A percentile compares a stretch with the other conserved stretches of the same genome.
Evolutionary conservation across 2,888 invertebrate species (phyloP).

Genomic region (Coelinius sp.): DNA sequence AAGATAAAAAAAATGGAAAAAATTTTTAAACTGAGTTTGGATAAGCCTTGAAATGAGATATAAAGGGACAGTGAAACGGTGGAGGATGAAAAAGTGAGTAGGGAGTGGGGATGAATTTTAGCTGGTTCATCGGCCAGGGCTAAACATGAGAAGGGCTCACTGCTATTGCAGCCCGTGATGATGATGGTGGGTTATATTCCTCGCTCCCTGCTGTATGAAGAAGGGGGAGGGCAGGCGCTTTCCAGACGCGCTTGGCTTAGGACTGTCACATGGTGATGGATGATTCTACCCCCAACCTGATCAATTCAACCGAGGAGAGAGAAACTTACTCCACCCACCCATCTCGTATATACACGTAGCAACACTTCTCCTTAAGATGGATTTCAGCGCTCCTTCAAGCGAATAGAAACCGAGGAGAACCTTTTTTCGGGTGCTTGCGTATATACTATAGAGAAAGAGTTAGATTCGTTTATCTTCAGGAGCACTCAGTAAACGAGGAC

Average conservation of each 20-base stretch:
- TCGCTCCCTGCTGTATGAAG: constrained; percentile 34
- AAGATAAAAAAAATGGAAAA: background rate
- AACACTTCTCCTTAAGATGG: constrained; percentile 14
- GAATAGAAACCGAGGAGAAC: background rate
- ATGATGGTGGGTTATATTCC: constrained; percentile 24
- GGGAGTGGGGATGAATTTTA: background rate
- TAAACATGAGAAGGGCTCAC: constrained; percentile 32
- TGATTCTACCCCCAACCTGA: constrained; percentile 67
- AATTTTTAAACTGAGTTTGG: constrained; percentile 19
- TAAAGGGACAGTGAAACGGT: background rate
- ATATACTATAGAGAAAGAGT: constrained; percentile 9
- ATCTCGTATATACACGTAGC: constrained; percentile 17
- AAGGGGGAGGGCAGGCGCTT: constrained; percentile 57
- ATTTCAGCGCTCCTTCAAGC: constrained; percentile 4
- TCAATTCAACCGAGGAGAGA: constrained; percentile 50
- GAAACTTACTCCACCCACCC: constrained; percentile 8
- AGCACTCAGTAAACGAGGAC: constrained; percentile 54
- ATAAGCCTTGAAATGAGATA: constrained; percentile 15
- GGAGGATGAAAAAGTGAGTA: constrained; percentile 12
- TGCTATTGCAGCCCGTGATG: constrained; percentile 45
- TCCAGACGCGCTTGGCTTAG: constrained; percentile 60
- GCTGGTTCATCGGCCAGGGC: constrained; percentile 59
- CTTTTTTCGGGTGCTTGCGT: background rate
- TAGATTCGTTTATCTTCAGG: constrained; percentile 25
- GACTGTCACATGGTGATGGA: constrained; percentile 69